Base-by-base conservation (phyloP, 2,797 vertebrate genomes). In the Periophthalmus magnuspinnatus region DNA sequence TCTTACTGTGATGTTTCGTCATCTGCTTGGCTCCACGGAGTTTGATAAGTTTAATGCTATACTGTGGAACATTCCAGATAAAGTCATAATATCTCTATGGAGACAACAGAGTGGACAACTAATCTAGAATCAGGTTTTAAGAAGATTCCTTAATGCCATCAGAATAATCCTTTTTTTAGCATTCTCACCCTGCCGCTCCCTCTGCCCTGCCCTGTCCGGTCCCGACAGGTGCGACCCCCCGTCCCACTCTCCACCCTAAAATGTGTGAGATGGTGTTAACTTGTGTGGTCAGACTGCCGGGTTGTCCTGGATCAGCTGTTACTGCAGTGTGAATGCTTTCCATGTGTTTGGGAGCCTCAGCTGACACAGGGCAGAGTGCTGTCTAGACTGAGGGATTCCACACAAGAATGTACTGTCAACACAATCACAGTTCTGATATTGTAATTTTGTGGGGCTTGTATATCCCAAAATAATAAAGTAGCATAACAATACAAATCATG, bases 281-380 rank as follows among this genome's bases (percentile, higher is more conserved):
- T 28, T 17, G 65, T 61, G 74, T 57, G 62, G 78, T 81, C 83
- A 72, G 76, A 52, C 70, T 74, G 50, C 69, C 62, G 57, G 54
- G 63, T 72, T 68, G 56, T 83, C 76, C 86, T 50, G 65, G 77
- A 45, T 87, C 85, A 80, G 81, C 87, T 87, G 83, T 78, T 80
- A 5, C 28, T 50, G 22, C 61, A 45, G 3, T 28, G 70, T 55
- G 72, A 75, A 78, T 78, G 71, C 60, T 69, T 72, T 77, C 83
- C 68, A 72, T 84, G 69, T 81, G 81, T 81, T 69, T 68, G 76
- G 71, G 54, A 73, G 74, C 69, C 72, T 79, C 84, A 75, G 83
- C 81, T 83, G 84, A 86, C 83, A 67, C 67, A 17, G 45, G 71
- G 68, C 65, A 78, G 67, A 61, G 66, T 41, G 57, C 7, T 52